These are phyloP conservation scores for Strix aluco DNA, from an alignment of 2,113 vertebrate genomes.

Conservation along the genomic window DNA sequence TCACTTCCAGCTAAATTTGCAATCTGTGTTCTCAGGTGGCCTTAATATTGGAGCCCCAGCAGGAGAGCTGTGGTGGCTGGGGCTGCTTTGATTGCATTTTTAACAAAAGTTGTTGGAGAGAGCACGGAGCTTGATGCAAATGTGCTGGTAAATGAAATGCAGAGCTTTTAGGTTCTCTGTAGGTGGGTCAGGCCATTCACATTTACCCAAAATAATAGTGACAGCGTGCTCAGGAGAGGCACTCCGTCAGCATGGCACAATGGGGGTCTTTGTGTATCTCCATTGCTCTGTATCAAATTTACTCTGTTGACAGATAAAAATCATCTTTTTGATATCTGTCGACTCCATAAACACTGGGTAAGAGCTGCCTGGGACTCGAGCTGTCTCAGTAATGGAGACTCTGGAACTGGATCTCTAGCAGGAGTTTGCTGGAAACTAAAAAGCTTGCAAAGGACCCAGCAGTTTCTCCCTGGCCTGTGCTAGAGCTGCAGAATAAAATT, in stretches of 20 bases:
- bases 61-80: constrained; percentile 27
- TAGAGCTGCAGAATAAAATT: background rate
- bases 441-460: background rate
- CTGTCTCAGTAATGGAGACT: background rate
- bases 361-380: background rate
- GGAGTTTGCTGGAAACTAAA: background rate
- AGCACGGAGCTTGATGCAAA: constrained; percentile 6
- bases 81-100: constrained; percentile 35
- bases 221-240: background rate
- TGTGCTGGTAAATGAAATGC: constrained; percentile 30
- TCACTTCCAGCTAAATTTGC: constrained; percentile 60
- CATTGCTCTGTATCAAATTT: background rate
- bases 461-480: background rate
- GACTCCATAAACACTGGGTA: background rate
- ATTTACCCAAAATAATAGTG: background rate
- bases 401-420: background rate
- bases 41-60: constrained; percentile 49
- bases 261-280: background rate
- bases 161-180: constrained; percentile 42
- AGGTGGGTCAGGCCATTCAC: constrained; percentile 32
- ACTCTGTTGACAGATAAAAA: constrained; percentile 23
- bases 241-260: background rate
- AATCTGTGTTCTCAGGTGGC: constrained; percentile 56
- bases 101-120: background rate
- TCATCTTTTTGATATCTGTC: background rate